Conservation (phyloP, 2,888 invertebrate species). For the Lasioglossum lativentre region DNA sequence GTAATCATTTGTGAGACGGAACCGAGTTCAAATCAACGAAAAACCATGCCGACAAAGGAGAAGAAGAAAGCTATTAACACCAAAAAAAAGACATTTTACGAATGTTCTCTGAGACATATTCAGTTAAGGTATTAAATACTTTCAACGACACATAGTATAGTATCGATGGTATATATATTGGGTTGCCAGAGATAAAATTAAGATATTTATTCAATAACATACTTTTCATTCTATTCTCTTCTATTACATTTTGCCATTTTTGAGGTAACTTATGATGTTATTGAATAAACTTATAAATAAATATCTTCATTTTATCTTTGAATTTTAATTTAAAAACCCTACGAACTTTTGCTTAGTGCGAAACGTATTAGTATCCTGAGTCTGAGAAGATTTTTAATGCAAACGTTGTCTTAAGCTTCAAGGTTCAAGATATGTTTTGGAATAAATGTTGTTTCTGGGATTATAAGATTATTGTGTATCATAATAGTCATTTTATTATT, state of each 20-base stretch:
- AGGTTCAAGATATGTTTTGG: background rate
- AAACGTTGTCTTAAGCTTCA: too few species aligned
- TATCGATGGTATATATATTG: background rate
- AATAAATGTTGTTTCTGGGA: background rate
- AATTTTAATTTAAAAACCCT: background rate
- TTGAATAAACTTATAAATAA: too few species aligned
- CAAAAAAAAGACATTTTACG: conserved; percentile 30
- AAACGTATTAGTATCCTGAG: background rate
- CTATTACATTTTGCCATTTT: too few species aligned
- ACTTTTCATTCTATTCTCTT: too few species aligned
- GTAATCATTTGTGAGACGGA: conserved; percentile 30
- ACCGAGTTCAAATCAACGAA: background rate
- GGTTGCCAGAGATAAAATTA: background rate
- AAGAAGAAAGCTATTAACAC: background rate
- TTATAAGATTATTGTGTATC: background rate
- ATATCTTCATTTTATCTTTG: too few species aligned
- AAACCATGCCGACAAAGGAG: background rate
- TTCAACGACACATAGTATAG: background rate
- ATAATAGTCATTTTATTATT: conserved; percentile 1
- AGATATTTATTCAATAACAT: background rate
- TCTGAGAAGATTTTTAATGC: too few species aligned
- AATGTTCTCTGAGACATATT: conserved; percentile 49
- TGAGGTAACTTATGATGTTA: too few species aligned
- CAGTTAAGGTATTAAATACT: conserved; percentile 52
- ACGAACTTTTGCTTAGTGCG: background rate